Percentiles rank a stretch among this genome's conserved stretches.
These are phyloP conservation scores for Zapus hudsonius DNA, from an alignment of 2,113 vertebrate genomes.

Conservation along the genomic window DNA sequence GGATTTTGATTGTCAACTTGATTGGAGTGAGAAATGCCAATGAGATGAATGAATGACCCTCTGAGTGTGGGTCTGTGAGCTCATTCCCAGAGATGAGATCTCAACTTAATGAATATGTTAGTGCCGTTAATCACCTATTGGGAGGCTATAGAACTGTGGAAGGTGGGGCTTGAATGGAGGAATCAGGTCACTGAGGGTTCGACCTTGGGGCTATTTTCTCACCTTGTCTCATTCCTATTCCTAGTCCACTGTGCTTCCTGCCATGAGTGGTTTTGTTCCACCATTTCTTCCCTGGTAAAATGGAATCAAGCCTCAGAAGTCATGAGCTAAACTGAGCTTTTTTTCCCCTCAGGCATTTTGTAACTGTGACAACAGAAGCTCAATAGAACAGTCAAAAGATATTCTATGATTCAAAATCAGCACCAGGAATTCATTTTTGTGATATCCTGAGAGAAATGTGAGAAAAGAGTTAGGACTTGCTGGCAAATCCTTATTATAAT, in stretches of 20 bases:
- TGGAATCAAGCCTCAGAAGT: not conserved
- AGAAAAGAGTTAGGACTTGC: not conserved
- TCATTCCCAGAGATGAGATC: not conserved
- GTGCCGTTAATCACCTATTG: not conserved
- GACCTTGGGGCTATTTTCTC: not conserved
- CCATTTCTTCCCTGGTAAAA: not conserved
- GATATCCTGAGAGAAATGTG: not conserved
- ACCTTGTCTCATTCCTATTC: not conserved
- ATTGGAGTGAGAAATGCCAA: not conserved
- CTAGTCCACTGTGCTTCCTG: not conserved
- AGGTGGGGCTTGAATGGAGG: not conserved
- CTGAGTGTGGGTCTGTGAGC: not conserved
- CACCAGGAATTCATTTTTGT: not conserved
- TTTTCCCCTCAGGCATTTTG: not conserved
- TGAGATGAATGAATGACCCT: not conserved
- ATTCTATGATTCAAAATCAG: not conserved
- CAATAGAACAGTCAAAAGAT: not conserved
- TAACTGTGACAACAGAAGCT: not conserved
- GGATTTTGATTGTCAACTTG: not conserved
- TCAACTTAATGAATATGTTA: not conserved
- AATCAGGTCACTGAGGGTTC: not conserved
- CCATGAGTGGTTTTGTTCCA: not conserved
- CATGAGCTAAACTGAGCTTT: not conserved
- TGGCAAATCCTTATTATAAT: not conserved
- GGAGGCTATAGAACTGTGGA: not conserved